These are phyloP conservation scores for Scopus umbretta DNA, from an alignment of 2,113 vertebrate species.

Conservation along the genomic window DNA sequence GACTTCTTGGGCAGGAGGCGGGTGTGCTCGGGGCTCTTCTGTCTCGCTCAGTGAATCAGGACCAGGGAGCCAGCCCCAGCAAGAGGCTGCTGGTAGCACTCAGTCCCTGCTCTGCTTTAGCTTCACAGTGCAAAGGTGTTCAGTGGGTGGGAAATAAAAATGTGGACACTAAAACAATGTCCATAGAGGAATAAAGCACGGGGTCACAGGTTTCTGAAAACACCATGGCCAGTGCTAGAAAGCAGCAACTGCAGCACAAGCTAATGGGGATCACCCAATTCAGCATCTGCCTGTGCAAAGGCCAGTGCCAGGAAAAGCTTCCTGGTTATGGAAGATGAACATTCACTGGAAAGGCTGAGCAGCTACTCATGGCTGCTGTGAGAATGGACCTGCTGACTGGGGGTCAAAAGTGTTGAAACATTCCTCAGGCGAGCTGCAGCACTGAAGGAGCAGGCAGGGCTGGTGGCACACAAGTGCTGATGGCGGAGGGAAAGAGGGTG, in stretches of 20 bases:
- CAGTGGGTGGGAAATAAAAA: not conserved
- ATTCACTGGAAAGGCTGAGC: not conserved
- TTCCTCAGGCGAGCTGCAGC: not conserved
- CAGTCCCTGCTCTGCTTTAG: not conserved
- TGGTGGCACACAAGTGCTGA: not conserved
- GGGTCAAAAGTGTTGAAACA: not conserved
- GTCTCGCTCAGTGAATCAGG: not conserved
- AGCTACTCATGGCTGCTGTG: not conserved
- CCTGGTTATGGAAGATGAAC: fast-evolving
- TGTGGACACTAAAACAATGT: not conserved
- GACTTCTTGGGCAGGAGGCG: not conserved
- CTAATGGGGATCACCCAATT: not conserved
- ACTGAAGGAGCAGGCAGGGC: not conserved
- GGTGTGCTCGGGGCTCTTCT: not conserved
- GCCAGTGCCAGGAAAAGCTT: not conserved
- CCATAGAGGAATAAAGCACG: not conserved
- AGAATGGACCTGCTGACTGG: not conserved
- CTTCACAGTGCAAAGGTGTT: fast-evolving
- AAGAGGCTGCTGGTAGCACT: not conserved
- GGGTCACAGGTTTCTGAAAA: not conserved
- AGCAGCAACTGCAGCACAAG: not conserved
- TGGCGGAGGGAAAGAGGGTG: no score
- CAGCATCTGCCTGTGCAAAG: not conserved
- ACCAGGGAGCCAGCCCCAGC: not conserved
- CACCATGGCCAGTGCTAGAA: not conserved